Conservation (phyloP, 2,797 vertebrate species). For the Tenualosa thibaudeaui region DNA sequence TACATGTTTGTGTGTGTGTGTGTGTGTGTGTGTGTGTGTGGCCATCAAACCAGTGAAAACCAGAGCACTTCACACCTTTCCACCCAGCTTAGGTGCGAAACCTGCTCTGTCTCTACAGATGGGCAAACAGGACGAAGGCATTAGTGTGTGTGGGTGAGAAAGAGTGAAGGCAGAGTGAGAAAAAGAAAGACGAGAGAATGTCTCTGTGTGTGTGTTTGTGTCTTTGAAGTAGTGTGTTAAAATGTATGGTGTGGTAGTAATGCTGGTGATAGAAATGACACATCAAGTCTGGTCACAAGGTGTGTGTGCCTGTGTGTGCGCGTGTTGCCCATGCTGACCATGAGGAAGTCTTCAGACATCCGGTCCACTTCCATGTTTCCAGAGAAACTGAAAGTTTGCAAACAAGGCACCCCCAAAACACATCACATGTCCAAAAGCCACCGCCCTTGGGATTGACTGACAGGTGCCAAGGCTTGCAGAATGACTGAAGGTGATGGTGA, state of each 20-base stretch:
- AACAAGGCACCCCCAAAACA: background rate
- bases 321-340: background rate
- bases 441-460: slow-evolving; percentile 22
- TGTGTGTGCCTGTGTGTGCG: background rate
- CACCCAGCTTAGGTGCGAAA: slow-evolving; percentile 5
- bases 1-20: background rate
- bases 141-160: slow-evolving; percentile 17
- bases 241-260: background rate
- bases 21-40: slow-evolving; percentile 6
- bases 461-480: slow-evolving; percentile 58
- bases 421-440: slow-evolving; percentile 17
- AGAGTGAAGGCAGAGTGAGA: slow-evolving; percentile 13
- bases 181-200: slow-evolving; percentile 21
- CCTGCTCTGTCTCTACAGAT: slow-evolving; percentile 14
- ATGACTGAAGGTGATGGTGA: background rate
- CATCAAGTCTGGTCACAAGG: background rate
- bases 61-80: slow-evolving; percentile 21
- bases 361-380: background rate
- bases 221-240: background rate
- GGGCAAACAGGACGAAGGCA: background rate
- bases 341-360: background rate
- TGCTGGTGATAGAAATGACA: slow-evolving; percentile 2
- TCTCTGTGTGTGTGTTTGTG: background rate
- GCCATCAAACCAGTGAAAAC: slow-evolving; percentile 1
- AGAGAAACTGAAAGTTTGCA: background rate